Base-by-base conservation (phyloP, 2,888 invertebrate species). In the Cerceris ruficornis region DNA sequence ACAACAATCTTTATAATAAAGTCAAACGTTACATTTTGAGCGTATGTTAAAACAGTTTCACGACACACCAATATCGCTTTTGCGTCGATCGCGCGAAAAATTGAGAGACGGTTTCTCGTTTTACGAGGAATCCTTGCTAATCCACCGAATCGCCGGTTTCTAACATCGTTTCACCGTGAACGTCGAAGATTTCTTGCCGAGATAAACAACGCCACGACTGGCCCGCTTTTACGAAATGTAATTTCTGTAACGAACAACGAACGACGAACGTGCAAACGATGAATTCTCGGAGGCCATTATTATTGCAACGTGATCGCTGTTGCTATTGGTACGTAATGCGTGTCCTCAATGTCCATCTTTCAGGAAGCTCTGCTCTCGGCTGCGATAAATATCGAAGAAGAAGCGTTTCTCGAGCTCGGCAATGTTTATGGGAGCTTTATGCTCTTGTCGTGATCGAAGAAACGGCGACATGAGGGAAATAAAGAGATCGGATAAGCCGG, bases 401-500 rank as follows among this genome's bases (percentile, higher is more conserved):
- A 61, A 54, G 66, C 65, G 60, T 28, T 28, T 4, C 78, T 61
- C 52, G 64, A 28, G 58, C 55, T 39, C 49, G 50, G 28, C 60
- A 41, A 49, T 58, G 70, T 77, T 78, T 70, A 61, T 15, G 67
- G 28, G 72, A 72, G 68, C 46, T 69, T 62, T 57, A 60, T 41
- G 64, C 39, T 60, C 50, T 49, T 28, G 15, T 28, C 52, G 59
- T 52, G 66, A 57, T 70, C 14, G 54, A 66, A 15, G 69, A 54
- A 65, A 72, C 75, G 43, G 41, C 55, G 66, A 62, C 59, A 55
- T 55, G 62, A 71, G 69, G 58, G 78, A 72, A 82, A 74, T 69
- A 80, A 81, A 77, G 77, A 77, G 79, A 69, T 81, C 79, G 80
- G 78, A 80, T 75, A 77, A 80, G 72, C 70, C 50, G 50, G 11